Conservation (phyloP, 2,888 invertebrate species). For the Kuschelorhynchus macadamiae region DNA sequence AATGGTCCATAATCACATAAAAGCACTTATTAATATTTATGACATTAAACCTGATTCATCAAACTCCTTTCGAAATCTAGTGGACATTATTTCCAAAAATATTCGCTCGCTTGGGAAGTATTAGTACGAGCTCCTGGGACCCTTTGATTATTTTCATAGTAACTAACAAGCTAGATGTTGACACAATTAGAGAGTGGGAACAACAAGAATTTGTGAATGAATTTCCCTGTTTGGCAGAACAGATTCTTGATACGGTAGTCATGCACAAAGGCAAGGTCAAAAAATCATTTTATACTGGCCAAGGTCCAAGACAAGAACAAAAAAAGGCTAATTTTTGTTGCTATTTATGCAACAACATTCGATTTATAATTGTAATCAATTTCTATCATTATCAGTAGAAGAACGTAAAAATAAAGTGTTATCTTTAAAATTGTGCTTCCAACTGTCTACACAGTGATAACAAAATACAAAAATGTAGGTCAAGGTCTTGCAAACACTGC, state of each 20-base stretch:
- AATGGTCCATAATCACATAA: neutral
- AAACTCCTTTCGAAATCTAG: neutral
- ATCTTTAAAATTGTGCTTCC: too few species aligned
- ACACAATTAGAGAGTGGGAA: neutral
- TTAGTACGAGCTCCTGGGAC: neutral
- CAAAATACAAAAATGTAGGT: too few species aligned
- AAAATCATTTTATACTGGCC: neutral
- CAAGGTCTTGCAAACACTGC: too few species aligned
- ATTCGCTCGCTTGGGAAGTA: neutral
- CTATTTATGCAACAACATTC: neutral
- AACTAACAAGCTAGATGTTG: neutral
- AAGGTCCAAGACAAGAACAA: too few species aligned
- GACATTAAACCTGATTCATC: neutral
- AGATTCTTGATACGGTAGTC: neutral
- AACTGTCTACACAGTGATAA: too few species aligned
- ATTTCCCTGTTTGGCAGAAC: too few species aligned
- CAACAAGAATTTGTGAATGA: too few species aligned
- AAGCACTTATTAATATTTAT: neutral
- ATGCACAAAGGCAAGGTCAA: neutral
- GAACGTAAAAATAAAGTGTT: too few species aligned
- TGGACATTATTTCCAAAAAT: neutral
- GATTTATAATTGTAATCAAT: too few species aligned
- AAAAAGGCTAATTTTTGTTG: neutral
- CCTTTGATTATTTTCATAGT: neutral
- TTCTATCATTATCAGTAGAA: too few species aligned